Evolutionary conservation across 2,797 vertebrate species (phyloP), one percentile per base, ranked within the genome.

Genomic region (Tinamus major): DNA sequence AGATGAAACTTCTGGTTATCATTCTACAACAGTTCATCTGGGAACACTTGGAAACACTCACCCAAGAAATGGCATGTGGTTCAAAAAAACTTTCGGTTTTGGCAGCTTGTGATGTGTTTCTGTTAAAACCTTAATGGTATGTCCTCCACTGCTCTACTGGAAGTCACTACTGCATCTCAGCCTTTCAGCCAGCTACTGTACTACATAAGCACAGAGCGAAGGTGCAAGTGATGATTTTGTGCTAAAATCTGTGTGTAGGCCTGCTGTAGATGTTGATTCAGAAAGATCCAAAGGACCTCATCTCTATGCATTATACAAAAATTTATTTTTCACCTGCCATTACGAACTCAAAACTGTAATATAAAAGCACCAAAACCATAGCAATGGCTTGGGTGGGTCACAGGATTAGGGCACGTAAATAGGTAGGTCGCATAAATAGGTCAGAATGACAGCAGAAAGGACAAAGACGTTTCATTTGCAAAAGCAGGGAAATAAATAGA

Each of bases 271-370:
- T 48, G 5, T 70, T 84, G 53, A 55, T 18, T 75, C 35, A 59
- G 35, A 44, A 20, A 69, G n/a, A 37, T 5, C 12, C 64, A 80
- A 59, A 44, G 51, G 85, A 61, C 5, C 20, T 13, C 12, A 13
- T 72, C 26, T 53, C 10, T 58, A 12, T 29, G 13, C 2, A 1
- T 56, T 59, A 44, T 31, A 77, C 4, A 48, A 82, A 27, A 9
- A 1, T 0, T 0, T 0, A 4, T 42, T 67, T 85, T 89, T 87
- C 23, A 58, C 2, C 33, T 76, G 27, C 29, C 7, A 4, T 62
- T 51, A 17, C 16, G 92, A 82, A 72, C 8, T 53, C 0, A 0
- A 55, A 26, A 61, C 14, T 72, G 21, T 12, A 33, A 16, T 49
- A 55, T 27, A 41, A 88, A 82, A 56, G 3, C 6, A 3, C 26